Conservation (phyloP, 2,888 invertebrate genomes). For the Thera obeliscata region DNA sequence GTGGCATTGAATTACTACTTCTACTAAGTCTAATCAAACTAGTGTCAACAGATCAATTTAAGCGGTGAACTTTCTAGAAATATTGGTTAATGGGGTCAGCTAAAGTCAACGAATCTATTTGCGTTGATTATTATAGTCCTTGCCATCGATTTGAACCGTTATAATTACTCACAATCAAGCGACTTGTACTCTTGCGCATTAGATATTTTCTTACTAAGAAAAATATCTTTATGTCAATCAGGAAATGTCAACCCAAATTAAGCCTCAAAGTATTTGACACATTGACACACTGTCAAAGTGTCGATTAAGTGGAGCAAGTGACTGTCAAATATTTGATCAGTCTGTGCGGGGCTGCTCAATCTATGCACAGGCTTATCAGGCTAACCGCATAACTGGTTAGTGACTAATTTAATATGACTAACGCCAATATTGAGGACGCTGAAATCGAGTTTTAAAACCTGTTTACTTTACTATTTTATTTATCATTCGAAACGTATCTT, state of each 20-base stretch:
- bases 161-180: constrained; percentile 35
- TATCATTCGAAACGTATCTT: constrained; percentile 33
- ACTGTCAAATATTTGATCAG: constrained; percentile 16
- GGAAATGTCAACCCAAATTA: constrained; percentile 14
- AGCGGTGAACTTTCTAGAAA: constrained; percentile 63
- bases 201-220: constrained; percentile 1
- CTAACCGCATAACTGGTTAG: constrained; percentile 39
- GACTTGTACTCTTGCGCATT: constrained; percentile 25
- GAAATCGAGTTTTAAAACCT: constrained; percentile 47
- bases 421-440: constrained; percentile 47
- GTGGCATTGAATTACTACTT: not conserved
- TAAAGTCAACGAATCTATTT: constrained; percentile 39
- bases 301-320: constrained; percentile 15
- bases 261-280: constrained; percentile 5
- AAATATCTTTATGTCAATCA: constrained; percentile 12
- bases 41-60: constrained; percentile 3
- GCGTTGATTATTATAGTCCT: constrained; percentile 38
- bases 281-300: constrained; percentile 12
- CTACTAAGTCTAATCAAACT: too few species aligned
- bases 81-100: constrained; percentile 33
- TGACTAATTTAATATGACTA: constrained; percentile 47
- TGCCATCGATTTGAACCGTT: constrained; percentile 32
- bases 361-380: constrained; percentile 34
- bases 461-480: constrained; percentile 42
- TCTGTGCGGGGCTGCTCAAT: constrained; percentile 27